Evolutionary conservation across 2,888 invertebrate species (phyloP).

Genomic region (Caenorhabditis becei): DNA sequence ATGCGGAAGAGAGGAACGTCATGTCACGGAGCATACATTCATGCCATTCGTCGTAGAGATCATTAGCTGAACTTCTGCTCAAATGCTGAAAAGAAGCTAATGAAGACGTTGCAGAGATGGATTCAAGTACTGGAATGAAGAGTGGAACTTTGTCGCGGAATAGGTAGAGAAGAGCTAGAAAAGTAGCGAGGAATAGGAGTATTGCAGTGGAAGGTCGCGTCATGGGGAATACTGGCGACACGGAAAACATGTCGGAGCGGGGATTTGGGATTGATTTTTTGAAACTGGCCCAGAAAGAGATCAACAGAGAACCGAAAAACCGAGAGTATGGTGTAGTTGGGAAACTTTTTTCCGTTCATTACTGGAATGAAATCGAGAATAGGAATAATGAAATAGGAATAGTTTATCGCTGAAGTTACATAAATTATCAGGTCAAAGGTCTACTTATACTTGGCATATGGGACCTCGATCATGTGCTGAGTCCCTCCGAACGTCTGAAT

Average conservation of each 20-base stretch:
- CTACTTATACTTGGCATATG: constrained; percentile 27
- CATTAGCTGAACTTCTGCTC: not conserved
- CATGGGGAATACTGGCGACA: constrained; percentile 14
- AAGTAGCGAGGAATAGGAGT: constrained; percentile 9
- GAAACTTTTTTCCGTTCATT: not conserved
- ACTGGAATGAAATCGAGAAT: too few relatives aligned
- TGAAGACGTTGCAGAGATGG: not conserved
- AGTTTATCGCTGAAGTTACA: constrained; percentile 17
- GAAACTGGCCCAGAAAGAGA: constrained; percentile 4
- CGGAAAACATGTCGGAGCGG: constrained; percentile 21
- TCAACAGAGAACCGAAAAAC: not conserved
- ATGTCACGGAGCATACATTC: constrained; percentile 35
- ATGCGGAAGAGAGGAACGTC: not conserved
- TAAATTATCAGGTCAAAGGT: not conserved
- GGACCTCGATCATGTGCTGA: constrained; percentile 58
- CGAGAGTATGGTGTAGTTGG: not conserved
- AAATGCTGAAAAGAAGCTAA: constrained; percentile 15
- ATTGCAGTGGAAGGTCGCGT: constrained; percentile 23
- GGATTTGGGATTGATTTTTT: constrained; percentile 39
- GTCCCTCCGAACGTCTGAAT: constrained; percentile 38
- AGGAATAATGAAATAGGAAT: not conserved
- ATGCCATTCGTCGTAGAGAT: constrained; percentile 27
- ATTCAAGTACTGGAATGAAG: constrained; percentile 4
- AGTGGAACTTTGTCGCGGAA: constrained; percentile 7
- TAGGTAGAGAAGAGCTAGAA: constrained; percentile 3